A percentile compares a stretch with the other conserved stretches of the same genome.
phyloP scores from a whole-genome alignment of 2,797 vertebrate species.

The Crax fasciolata region DNA sequence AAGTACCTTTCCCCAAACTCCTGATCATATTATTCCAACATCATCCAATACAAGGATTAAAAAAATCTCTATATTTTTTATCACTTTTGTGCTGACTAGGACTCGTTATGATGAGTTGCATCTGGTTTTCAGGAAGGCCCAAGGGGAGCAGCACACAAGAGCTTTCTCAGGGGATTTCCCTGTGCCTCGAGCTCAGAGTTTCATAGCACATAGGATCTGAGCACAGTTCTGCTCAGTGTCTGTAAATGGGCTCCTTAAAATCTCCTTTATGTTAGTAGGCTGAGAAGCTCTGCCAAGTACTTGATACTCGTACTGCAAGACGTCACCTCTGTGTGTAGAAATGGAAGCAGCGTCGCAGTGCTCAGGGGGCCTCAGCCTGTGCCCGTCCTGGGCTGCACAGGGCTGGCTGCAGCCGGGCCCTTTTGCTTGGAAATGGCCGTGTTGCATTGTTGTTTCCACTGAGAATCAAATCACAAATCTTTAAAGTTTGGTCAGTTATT shows the following conservation, averaged over 20 bases:
- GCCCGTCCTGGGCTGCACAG: background rate
- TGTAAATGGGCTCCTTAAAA: background rate
- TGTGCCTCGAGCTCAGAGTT: background rate
- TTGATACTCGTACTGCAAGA: background rate
- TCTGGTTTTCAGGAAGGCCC: background rate
- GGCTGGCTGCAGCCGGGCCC: background rate
- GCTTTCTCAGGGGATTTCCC: background rate
- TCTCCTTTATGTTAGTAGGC: background rate
- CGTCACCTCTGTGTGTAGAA: background rate
- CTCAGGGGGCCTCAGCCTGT: background rate
- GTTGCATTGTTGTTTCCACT: background rate
- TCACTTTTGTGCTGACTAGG: background rate
- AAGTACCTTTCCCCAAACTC: background rate
- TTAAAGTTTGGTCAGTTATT: background rate
- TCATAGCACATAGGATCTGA: background rate
- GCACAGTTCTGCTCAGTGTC: background rate
- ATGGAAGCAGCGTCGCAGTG: background rate
- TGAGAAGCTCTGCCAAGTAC: background rate
- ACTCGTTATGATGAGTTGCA: background rate
- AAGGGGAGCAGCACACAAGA: background rate
- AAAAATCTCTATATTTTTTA: background rate
- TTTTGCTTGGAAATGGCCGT: background rate
- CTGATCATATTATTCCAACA: background rate
- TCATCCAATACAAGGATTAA: background rate
- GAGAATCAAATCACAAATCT: slow-evolving; percentile 5